Evolutionary conservation across 2,113 vertebrate species (phyloP).

Genomic region (Gymnobelideus leadbeateri): DNA sequence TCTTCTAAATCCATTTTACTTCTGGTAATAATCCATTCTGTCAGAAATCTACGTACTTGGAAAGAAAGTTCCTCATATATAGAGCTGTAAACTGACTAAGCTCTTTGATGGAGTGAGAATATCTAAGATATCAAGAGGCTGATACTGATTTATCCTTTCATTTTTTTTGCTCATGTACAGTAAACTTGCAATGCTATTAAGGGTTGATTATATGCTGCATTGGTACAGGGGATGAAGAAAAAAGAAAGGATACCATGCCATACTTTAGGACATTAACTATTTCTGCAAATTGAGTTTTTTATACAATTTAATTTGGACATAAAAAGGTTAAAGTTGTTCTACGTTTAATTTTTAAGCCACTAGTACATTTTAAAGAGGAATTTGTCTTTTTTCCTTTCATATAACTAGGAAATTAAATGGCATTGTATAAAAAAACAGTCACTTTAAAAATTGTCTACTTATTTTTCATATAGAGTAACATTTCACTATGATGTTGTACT

Average conservation of each 20-base stretch:
- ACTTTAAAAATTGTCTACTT: slow-evolving; percentile 43
- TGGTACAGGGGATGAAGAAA: background rate
- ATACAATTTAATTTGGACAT: background rate
- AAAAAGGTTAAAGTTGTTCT: background rate
- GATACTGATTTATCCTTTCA: background rate
- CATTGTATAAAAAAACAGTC: slow-evolving; percentile 56
- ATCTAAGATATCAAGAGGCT: background rate
- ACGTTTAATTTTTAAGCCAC: slow-evolving; percentile 7
- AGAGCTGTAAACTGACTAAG: background rate
- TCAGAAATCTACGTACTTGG: background rate
- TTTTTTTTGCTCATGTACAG: background rate
- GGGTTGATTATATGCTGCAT: background rate
- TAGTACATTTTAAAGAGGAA: slow-evolving; percentile 48
- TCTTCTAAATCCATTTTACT: background rate
- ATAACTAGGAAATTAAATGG: slow-evolving; percentile 45
- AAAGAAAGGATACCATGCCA: background rate
- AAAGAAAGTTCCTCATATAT: background rate
- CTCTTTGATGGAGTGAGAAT: background rate
- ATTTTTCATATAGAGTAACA: slow-evolving; percentile 43
- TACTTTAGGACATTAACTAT: background rate
- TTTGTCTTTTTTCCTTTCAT: slow-evolving; percentile 54
- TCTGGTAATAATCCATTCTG: background rate
- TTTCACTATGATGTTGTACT: slow-evolving; percentile 29
- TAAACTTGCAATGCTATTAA: background rate
- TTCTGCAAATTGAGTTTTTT: background rate